These are phyloP conservation scores for Drosophila merina DNA, from an alignment of 2,888 invertebrate genomes.

Conservation along the genomic window DNA sequence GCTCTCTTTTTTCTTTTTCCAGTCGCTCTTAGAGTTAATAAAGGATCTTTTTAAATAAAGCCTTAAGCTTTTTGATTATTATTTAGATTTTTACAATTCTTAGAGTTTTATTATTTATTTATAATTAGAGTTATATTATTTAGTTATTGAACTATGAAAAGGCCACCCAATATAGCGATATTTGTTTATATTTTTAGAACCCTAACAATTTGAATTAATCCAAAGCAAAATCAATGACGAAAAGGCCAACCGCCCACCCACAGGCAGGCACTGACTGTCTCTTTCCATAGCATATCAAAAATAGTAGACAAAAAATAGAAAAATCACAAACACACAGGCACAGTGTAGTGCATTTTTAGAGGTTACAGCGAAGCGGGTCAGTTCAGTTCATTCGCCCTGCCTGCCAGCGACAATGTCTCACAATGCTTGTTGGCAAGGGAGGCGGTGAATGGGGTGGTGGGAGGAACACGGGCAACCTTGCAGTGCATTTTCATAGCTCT, in stretches of 20 bases:
- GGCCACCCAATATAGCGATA: no score
- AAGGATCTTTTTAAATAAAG: background rate
- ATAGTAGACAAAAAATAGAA: conserved; percentile 25
- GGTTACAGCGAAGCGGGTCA: conserved; percentile 83
- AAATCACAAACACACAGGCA: conserved; percentile 26
- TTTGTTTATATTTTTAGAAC: background rate
- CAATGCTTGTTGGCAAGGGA: conserved; percentile 2
- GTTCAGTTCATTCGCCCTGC: conserved; percentile 83
- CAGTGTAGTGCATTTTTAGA: conserved; percentile 65
- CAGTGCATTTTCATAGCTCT: conserved; percentile 53
- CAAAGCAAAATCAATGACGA: conserved; percentile 7
- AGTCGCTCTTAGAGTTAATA: background rate
- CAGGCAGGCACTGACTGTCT: background rate
- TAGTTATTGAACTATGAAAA: no score
- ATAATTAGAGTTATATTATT: no score
- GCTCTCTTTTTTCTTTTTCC: background rate
- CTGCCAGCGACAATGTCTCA: conserved; percentile 40
- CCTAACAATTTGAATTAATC: background rate
- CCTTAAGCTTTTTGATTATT: no score
- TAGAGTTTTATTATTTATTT: no score
- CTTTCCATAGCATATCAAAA: conserved; percentile 21
- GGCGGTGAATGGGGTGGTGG: background rate
- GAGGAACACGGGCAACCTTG: conserved; percentile 65
- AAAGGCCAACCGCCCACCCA: conserved; percentile 20
- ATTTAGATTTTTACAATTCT: no score